Evolutionary conservation across 2,888 invertebrate species (phyloP).

Genomic region (Ernsta delagoae): DNA sequence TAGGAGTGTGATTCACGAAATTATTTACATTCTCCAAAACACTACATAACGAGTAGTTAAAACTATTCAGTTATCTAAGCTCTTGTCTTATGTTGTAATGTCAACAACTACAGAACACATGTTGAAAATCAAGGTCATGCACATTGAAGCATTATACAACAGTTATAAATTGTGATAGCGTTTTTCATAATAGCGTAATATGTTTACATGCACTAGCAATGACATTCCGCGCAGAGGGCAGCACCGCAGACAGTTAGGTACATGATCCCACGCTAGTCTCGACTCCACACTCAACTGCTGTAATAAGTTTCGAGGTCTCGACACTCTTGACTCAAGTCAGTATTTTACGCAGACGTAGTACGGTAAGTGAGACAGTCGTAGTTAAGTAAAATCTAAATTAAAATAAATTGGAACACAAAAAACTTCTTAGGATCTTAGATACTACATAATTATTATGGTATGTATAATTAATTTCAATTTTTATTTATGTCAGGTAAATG

Average conservation of each 20-base stretch:
- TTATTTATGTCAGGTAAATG: no score
- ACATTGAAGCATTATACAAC: constrained; percentile 1
- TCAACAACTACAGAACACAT: neutral
- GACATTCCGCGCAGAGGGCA: constrained; percentile 17
- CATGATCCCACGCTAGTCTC: constrained; percentile 18
- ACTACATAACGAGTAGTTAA: neutral
- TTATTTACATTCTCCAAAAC: neutral
- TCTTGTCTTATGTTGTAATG: neutral
- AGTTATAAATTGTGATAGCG: constrained; percentile 3
- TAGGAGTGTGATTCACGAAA: neutral
- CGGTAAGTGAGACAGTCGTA: neutral
- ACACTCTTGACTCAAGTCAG: constrained; percentile 4
- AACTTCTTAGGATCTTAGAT: no score
- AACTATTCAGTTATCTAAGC: no score
- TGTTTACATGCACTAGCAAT: constrained; percentile 14
- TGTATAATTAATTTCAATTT: no score
- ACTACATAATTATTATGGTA: no score
- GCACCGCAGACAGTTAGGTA: constrained; percentile 2
- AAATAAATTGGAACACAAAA: no score
- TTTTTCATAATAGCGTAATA: constrained; percentile 14
- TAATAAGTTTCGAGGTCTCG: constrained; percentile 4
- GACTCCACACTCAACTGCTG: neutral
- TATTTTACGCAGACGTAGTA: neutral
- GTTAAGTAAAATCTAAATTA: no score
- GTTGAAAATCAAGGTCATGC: neutral